Evolutionary conservation across 2,113 vertebrate species (phyloP), one percentile per base, ranked within the genome.

Genomic region (Glareola pratincola): DNA sequence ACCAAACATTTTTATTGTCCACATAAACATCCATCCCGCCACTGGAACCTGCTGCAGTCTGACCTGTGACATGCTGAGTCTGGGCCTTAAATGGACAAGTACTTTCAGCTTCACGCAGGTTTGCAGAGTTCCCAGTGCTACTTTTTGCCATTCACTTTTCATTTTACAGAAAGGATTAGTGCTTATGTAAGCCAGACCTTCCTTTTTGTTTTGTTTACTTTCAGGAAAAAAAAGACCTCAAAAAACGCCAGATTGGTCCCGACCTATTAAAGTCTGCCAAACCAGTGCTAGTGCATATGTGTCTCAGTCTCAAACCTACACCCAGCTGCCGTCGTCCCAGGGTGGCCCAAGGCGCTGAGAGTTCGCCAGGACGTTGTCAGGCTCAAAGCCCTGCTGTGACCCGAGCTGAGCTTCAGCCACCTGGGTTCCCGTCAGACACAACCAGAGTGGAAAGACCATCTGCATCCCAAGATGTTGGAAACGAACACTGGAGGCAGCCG

Each of bases 211-310:
- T 39, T 14, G 6, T 7, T 59, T 64, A 32, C 39, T 72, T 68
- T 29, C 43, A 53, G 72, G 47, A 15, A 32, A 77, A 77, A 41
- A 69, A 15, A 14, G 23, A 8, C 15, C 10, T 15, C 8, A 1
- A 9, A 8, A 24, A 50, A 56, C 7, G 32, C 34, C 62, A 48
- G 26, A 29, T 37, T 37, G 37, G 29, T n/a, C 15, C 74, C 71
- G 43, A 34, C 3, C 24, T 45, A 9, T 41, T 27, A 39, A 20
- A 45, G 68, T 3, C 14, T 68, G 32, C 29, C 12, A 3, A 11
- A 62, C 9, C 11, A 23, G 9, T 0, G 8, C 1, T 1, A 45
- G 54, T 1, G 18, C 43, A 1, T 6, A 1, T 5, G 51, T 15
- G 78, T 10, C 1, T 10, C 30, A 2, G n/a, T 10, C 59, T 7